Evolutionary conservation across 2,113 vertebrate species (phyloP).

Genomic region (Ailuropoda melanoleuca): DNA sequence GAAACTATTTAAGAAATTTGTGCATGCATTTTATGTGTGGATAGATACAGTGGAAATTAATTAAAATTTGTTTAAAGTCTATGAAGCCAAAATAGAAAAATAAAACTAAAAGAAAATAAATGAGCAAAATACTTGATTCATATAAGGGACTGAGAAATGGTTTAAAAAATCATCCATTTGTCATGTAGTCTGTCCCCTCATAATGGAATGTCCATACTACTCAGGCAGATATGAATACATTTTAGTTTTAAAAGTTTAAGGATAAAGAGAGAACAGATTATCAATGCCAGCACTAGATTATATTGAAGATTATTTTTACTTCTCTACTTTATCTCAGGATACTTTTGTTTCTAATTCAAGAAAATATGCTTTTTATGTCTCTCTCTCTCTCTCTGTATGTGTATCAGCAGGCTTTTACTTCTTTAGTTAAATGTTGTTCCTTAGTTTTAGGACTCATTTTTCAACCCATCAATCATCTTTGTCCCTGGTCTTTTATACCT

Average conservation of each 20-base stretch:
- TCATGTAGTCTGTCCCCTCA: not conserved
- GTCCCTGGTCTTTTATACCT: not conserved
- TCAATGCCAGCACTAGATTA: not conserved
- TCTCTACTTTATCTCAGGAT: not conserved
- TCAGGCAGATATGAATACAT: not conserved
- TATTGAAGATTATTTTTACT: constrained; percentile 28
- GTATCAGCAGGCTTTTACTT: not conserved
- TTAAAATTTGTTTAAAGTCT: constrained; percentile 18
- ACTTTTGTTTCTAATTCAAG: not conserved
- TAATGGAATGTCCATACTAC: not conserved
- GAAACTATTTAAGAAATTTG: constrained; percentile 10
- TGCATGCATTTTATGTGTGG: not conserved
- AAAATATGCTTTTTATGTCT: not conserved
- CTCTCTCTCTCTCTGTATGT: not conserved
- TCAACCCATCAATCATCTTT: not conserved
- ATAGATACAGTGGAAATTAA: not conserved
- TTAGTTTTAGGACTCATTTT: constrained; percentile 29
- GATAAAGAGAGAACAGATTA: not conserved
- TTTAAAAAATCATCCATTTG: not conserved
- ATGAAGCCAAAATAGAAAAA: constrained; percentile 18
- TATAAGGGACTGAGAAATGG: not conserved
- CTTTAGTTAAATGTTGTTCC: constrained; percentile 24
- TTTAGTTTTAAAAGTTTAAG: constrained; percentile 36
- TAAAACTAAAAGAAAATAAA: not conserved
- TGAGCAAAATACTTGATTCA: not conserved